Base-by-base conservation (phyloP, 2,797 vertebrate genomes). In the Gobio occitaniae region DNA sequence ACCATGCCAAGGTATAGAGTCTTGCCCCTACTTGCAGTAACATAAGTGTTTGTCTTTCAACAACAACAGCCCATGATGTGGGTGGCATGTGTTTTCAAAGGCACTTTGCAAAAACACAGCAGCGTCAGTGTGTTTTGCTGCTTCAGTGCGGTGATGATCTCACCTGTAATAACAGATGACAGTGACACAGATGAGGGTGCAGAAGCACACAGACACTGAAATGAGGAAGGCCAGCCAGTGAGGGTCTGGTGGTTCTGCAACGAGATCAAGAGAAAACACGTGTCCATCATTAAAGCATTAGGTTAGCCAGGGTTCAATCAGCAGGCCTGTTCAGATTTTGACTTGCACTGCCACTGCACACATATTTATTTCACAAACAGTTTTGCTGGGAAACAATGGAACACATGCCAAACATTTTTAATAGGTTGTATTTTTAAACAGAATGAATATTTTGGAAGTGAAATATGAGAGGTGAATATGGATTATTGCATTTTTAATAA, bases 121-220 rank as follows among this genome's bases (percentile, higher is more conserved):
- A 78, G 48, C 12, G 19, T 25, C 52, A 21, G 59, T 76, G 21
- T 44, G 54, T 65, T 84, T 78, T 70, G n/a, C 21, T 44, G 68
- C 41, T 69, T 81, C 6, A 25, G 29, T 15, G 54, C 1, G 15
- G 50, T 84, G 75, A 69, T 50, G 6, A 69, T 61, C 78, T 74
- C 95, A 99, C 98, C 97, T 98, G 96, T 97, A 99, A 93, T 97
- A 99, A 89, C 97, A 98, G 91, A 97, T 96, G 88, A 97, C 95
- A 50, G 96, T 96, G 91, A 98, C 93, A 86, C 97, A 96, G 93
- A 98, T 92, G 90, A 98, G 96, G 13, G 96, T 95, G 87, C 97
- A 96, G 94, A 97, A 97, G 93, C 97, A 99, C 90, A 98, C 92
- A 21, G 96, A 96, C 94, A 98, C 96, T 38, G 97, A 97, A 93